Percentiles rank a stretch among this genome's conserved stretches.
Conservation (phyloP, 2,797 vertebrate species). For the Neosilurus hyrtlii region DNA sequence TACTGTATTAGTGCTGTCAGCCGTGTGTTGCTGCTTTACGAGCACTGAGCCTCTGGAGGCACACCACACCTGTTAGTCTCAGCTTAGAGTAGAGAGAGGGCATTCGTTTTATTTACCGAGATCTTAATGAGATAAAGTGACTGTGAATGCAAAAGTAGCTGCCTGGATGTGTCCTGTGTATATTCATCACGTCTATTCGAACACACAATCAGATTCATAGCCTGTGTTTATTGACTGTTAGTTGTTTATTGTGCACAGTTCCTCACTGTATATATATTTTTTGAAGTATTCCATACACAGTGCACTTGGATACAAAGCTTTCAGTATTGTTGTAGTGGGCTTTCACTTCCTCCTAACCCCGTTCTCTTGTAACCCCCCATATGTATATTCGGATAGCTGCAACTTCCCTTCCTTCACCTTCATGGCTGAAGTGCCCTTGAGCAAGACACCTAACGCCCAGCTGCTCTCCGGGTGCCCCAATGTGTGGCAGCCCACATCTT, state of each 20-base stretch:
- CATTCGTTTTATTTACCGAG: conserved; percentile 34
- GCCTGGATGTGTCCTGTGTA: not conserved
- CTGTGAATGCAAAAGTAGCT: not conserved
- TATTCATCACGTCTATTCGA: not conserved
- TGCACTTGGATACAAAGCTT: not conserved
- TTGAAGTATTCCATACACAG: not conserved
- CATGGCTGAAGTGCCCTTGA: no score
- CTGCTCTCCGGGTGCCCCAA: no score
- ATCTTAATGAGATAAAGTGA: conserved; percentile 4
- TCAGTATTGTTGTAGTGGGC: not conserved
- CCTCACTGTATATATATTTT: not conserved
- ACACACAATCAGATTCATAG: not conserved
- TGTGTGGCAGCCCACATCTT: no score
- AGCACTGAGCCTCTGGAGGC: conserved; percentile 38
- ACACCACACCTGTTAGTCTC: conserved; percentile 39
- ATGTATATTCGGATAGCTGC: no score
- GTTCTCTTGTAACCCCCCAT: not conserved
- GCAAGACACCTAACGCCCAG: no score
- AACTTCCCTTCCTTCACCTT: no score
- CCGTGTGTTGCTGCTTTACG: conserved; percentile 45
- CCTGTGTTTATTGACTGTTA: not conserved
- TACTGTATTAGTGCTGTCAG: conserved; percentile 45
- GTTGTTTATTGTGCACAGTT: not conserved
- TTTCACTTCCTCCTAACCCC: not conserved
- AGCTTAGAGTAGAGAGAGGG: conserved; percentile 16